Evolutionary conservation across 2,888 invertebrate species (phyloP), one percentile per base, ranked within the genome.

Genomic region (Andricus quercusramuli): DNA sequence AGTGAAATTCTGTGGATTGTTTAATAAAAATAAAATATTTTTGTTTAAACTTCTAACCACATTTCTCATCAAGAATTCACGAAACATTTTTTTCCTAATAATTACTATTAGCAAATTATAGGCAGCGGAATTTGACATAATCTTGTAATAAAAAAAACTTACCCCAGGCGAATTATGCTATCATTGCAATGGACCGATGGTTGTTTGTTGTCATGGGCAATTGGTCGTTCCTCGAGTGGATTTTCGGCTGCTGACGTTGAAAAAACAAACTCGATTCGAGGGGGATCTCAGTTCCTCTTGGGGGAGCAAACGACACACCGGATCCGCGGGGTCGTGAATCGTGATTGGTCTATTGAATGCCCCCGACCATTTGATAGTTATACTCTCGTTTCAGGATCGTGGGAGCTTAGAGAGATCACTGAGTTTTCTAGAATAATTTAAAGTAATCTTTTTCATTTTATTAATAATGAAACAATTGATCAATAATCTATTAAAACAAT

Each of bases 261-360:
- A 90, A 92, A 92, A 92, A 92, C 90, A 92, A 92, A 92, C 90
- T 85, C 84, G 84, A 82, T 76, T 84, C 82, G 80, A 81, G 82
- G 83, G 86, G 85, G 86, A 84, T 84, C 85, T 83, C 83, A 85
- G 85, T 85, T 81, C 85, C 82, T 82, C 80, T 82, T 83, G 80
- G 80, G 80, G 79, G 82, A 86, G 78, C 79, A 88, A 84, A 87
- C 89, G 86, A 88, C 86, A 88, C 84, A 84, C 86, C 80, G 86
- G 87, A 86, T 87, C 87, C 88, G 87, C 87, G 84, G 80, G 82
- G 74, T 81, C 32, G 51, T 78, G 79, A 70, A 78, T 37, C 17
- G 86, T 90, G 90, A 92, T 92, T 91, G 91, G 89, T 88, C 89
- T 86, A 90, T 91, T 90, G 89, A 91, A 88, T 81, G 83, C 79